Percentiles rank a stretch among this genome's conserved stretches.
phyloP scores from a whole-genome alignment of 2,888 invertebrate species.

The Sialis fuliginosa region DNA sequence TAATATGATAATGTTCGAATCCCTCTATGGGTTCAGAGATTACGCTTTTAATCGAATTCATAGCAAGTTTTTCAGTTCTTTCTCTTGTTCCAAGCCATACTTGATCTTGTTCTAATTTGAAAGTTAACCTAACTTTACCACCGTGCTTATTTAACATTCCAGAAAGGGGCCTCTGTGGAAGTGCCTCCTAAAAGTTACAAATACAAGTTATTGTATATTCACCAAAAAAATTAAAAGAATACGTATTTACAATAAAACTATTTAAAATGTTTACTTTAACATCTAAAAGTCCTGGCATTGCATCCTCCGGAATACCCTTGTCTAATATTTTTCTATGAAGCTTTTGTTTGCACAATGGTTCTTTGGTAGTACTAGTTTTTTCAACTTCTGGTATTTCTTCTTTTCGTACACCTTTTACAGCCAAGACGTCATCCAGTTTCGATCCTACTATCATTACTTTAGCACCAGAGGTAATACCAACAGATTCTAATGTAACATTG shows the following conservation, averaged over 20 bases:
- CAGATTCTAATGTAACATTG: slow-evolving; percentile 56
- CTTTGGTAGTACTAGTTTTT: slow-evolving; percentile 42
- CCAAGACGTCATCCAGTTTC: slow-evolving; percentile 69
- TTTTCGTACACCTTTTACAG: slow-evolving; percentile 56
- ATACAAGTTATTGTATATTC: neutral
- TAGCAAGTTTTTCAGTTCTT: slow-evolving; percentile 77
- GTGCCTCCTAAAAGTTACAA: slow-evolving; percentile 40
- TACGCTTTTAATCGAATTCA: slow-evolving; percentile 75
- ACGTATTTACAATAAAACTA: neutral
- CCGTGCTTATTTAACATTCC: slow-evolving; percentile 86
- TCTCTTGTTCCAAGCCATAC: slow-evolving; percentile 88
- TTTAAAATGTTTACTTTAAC: slow-evolving; percentile 37
- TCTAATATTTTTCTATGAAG: slow-evolving; percentile 74
- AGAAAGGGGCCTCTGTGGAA: slow-evolving; percentile 64
- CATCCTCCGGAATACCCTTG: slow-evolving; percentile 81
- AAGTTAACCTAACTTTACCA: slow-evolving; percentile 77
- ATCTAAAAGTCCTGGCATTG: slow-evolving; percentile 68
- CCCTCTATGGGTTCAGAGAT: slow-evolving; percentile 70
- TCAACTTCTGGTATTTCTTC: slow-evolving; percentile 48
- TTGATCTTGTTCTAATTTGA: slow-evolving; percentile 80
- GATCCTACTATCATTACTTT: slow-evolving; percentile 87
- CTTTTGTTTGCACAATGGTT: slow-evolving; percentile 57
- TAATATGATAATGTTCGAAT: slow-evolving; percentile 78
- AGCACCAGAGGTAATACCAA: slow-evolving; percentile 62
- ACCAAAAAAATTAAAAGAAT: neutral